phyloP scores from a whole-genome alignment of 1,140 invertebrate genomes.

The Lepidurus arcticus region DNA sequence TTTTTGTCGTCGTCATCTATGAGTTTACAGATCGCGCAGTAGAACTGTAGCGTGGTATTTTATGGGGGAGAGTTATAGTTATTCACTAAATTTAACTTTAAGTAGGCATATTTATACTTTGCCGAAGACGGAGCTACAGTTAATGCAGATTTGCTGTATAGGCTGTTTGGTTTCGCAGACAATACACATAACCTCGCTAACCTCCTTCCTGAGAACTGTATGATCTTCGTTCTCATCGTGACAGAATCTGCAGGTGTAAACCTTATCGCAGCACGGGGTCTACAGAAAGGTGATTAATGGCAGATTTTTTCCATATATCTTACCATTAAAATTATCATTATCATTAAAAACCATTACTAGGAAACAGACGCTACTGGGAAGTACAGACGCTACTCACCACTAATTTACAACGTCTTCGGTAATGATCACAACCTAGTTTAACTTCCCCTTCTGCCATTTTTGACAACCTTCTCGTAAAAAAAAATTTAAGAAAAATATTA shows the following conservation, averaged over 20 bases:
- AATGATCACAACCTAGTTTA: constrained; percentile 63
- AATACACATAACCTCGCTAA: constrained; percentile 73
- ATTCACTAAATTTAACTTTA: background rate
- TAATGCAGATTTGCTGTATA: constrained; percentile 67
- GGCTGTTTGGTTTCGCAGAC: constrained; percentile 72
- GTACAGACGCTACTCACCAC: constrained; percentile 56
- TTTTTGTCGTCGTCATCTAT: constrained; percentile 81
- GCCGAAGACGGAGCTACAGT: constrained; percentile 67
- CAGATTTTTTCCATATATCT: background rate
- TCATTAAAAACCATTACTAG: background rate
- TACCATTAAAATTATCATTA: no score
- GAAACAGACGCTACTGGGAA: constrained; percentile 44
- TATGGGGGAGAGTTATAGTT: constrained; percentile 24
- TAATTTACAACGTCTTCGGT: constrained; percentile 72
- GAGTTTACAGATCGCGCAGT: constrained; percentile 76
- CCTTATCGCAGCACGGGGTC: constrained; percentile 80
- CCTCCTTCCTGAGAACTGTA: constrained; percentile 69
- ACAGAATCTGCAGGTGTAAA: constrained; percentile 80
- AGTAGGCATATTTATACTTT: constrained; percentile 53
- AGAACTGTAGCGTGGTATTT: constrained; percentile 56
- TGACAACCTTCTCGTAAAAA: background rate
- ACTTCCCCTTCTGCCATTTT: constrained; percentile 33
- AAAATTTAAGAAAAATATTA: background rate
- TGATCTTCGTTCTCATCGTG: constrained; percentile 81
- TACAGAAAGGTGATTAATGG: constrained; percentile 43